Evolutionary conservation across 2,888 invertebrate genomes (phyloP), one percentile per base, ranked within the genome.

Genomic region (Drepana falcataria): DNA sequence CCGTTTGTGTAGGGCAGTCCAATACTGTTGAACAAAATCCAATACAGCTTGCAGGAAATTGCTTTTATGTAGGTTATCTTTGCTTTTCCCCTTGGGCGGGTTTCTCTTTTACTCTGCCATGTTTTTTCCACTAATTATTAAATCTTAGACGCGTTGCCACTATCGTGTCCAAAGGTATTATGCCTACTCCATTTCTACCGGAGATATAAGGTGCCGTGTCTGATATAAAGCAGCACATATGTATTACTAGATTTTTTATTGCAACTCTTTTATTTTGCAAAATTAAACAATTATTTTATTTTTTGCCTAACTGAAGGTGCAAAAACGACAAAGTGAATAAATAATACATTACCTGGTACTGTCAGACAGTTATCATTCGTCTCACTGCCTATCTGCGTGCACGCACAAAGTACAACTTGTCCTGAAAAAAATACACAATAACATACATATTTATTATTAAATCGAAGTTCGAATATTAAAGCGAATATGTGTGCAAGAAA

Each of bases 1-100:
- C 37, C 2, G 56, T 59, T 35, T 59, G 55, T 4, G 55, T 55
- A 37, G 44, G 44, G 48, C 55, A 49, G 53, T 55, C 56, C 53
- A 40, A 47, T 48, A 52, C 59, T 56, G 55, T 35, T 49, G 9
- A 48, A 55, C 41, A 53, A 9, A 37, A 40, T 33, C 40, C 40
- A 49, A 40, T 49, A 6, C 7, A n/a, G 40, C 7, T 9, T n/a
- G 33, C 49, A 35, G 21, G 21, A 21, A 21, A 21, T 21, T 21
- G 21, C 21, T 21, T 21, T 21, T 21, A 21, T 21, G 21, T 21
- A 21, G 21, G 21, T 35, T 7, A 9, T 35, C 35, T 35, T 48
- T 48, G 34, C 34, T 48, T 48, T 48, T 35, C 35, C 35, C 35
- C 34, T 48, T 48, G 48, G 9, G 2, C 4, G 21, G 21, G n/a